Evolutionary conservation across 2,888 invertebrate genomes (phyloP), one percentile per base, ranked within the genome.

Genomic region (Dasypogon diadema): DNA sequence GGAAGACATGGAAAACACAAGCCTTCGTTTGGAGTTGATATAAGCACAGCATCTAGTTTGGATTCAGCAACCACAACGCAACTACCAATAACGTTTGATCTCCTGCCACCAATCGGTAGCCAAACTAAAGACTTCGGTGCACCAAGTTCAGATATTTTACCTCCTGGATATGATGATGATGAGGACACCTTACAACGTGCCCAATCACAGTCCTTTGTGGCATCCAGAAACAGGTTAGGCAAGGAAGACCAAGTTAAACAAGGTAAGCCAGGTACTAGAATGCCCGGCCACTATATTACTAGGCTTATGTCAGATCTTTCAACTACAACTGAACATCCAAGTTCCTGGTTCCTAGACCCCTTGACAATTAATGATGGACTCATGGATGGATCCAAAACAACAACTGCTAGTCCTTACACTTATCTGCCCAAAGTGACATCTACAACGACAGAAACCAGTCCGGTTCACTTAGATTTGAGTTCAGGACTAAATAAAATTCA

Each of bases 361-460:
- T 88, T 91, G 30, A 90, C 90, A 22, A 89, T 93, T 14, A 94
- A 94, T 81, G 91, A 92, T 76, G 91, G 90, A 0, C 81, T 92
- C 6, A 87, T 87, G 80, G 87, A 88, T 78, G 85, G 84, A 10
- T 79, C 76, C 34, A 81, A 80, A 14, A 82, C 81, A 5, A 80
- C 81, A 5, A 83, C 83, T 2, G 68, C 79, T 1, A 87, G 87
- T 76, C 85, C 88, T 0, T 81, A 83, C 83, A 87, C 83, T 79
- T 87, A 56, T 82, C 82, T 78, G 79, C 84, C 24, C 83, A 85
- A 82, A 79, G 54, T 14, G 21, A 74, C 77, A 14, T 78, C 77
- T 18, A 78, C 79, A 0, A 79, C 79, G 42, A 85, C 85, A 65
- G 85, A 87, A 12, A 86, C 37, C 87, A 34, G 78, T 82, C 72